Evolutionary conservation across 2,797 vertebrate genomes (phyloP).

Genomic region (Xenopus petersii): DNA sequence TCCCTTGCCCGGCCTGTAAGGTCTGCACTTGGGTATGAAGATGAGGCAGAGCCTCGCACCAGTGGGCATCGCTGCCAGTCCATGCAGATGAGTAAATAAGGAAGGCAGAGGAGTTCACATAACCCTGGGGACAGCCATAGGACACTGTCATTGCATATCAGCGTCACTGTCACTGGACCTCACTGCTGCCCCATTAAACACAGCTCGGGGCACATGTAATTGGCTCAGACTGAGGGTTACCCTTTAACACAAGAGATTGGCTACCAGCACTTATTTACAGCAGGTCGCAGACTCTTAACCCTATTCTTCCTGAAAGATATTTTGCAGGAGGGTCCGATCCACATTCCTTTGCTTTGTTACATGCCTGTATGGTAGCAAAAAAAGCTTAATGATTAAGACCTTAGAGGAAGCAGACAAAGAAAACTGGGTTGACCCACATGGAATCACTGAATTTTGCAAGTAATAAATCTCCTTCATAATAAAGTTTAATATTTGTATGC

Average conservation of each 20-base stretch:
- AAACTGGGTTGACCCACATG: too few relatives aligned
- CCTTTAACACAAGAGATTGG: constrained; percentile 43
- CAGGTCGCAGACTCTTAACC: constrained; percentile 43
- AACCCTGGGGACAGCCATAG: constrained; percentile 50
- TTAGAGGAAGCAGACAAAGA: too few relatives aligned
- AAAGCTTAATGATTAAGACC: too few relatives aligned
- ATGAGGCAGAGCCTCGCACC: constrained; percentile 45
- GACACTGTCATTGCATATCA: constrained; percentile 46
- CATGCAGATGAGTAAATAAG: constrained; percentile 51
- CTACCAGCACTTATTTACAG: constrained; percentile 46
- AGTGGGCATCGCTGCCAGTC: constrained; percentile 47
- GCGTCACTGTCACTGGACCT: constrained; percentile 47
- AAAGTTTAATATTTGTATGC: too few relatives aligned
- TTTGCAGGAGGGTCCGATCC: too few relatives aligned
- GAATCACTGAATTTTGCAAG: too few relatives aligned
- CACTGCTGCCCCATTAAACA: constrained; percentile 50
- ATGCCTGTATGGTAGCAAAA: too few relatives aligned
- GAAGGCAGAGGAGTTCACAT: constrained; percentile 48
- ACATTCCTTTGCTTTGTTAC: too few relatives aligned
- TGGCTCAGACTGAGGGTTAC: constrained; percentile 48
- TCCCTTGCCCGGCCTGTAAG: too few relatives aligned
- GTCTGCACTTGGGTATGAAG: constrained; percentile 22
- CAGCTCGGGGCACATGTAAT: constrained; percentile 47
- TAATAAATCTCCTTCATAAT: too few relatives aligned
- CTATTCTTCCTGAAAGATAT: background rate